These are phyloP conservation scores for Apogon talboti DNA, from an alignment of 2,797 vertebrate species.

Conservation along the genomic window DNA sequence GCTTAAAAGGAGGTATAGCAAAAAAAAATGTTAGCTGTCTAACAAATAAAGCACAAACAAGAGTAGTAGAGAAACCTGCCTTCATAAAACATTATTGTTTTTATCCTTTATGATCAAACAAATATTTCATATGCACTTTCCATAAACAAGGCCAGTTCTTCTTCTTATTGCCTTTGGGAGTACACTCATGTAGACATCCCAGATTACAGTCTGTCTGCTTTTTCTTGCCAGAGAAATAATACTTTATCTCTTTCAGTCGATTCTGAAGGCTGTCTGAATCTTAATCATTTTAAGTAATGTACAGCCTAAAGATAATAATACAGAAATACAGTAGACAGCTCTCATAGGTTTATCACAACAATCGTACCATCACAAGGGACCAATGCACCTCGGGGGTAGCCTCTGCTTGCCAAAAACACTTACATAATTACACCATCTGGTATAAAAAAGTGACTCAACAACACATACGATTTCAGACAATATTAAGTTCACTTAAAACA, in stretches of 20 bases:
- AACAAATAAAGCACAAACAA: background rate
- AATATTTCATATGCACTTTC: conserved; percentile 39
- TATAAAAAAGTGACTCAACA: conserved; percentile 24
- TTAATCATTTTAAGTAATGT: background rate
- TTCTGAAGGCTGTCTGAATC: conserved; percentile 4
- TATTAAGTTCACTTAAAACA: background rate
- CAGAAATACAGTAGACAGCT: background rate
- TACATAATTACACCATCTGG: conserved; percentile 59
- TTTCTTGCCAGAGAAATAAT: conserved; percentile 35
- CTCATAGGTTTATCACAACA: conserved; percentile 11
- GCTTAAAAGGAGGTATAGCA: no score
- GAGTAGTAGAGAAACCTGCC: background rate
- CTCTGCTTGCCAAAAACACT: conserved; percentile 29
- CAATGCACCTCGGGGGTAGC: conserved; percentile 10
- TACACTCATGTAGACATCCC: conserved; percentile 32
- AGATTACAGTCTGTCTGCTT: conserved; percentile 31
- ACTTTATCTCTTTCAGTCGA: conserved; percentile 16
- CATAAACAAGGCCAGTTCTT: conserved; percentile 41
- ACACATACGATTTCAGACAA: conserved; percentile 10
- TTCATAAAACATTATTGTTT: conserved; percentile 20
- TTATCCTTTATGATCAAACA: conserved; percentile 38
- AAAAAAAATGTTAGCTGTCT: background rate
- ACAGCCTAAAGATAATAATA: background rate
- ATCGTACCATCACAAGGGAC: conserved; percentile 13
- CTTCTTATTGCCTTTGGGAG: conserved; percentile 59